Evolutionary conservation across 2,113 vertebrate species (phyloP).

Genomic region (Scolopax mira): DNA sequence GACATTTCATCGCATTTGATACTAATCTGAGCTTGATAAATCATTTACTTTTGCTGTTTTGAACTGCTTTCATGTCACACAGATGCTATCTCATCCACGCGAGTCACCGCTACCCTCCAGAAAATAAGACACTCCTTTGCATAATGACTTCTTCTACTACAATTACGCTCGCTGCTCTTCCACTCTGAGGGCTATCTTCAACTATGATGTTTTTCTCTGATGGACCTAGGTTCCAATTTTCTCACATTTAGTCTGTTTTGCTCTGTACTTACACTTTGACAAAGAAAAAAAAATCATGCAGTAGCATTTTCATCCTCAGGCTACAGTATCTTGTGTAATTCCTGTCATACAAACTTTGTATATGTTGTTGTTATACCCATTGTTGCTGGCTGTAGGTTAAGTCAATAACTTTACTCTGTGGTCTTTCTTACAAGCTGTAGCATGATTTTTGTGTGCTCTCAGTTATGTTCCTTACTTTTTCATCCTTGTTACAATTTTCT

Average conservation of each 20-base stretch:
- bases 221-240: not conserved
- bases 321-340: not conserved
- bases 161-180: not conserved
- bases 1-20: not conserved
- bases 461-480: not conserved
- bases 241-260: not conserved
- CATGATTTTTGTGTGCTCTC: not conserved
- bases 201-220: not conserved
- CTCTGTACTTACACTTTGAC: not conserved
- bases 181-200: not conserved
- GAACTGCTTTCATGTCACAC: slow-evolving; percentile 27
- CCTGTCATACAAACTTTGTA: not conserved
- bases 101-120: not conserved
- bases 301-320: not conserved
- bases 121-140: not conserved
- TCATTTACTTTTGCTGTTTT: slow-evolving; percentile 2
- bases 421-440: not conserved
- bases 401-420: not conserved
- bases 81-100: not conserved
- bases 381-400: not conserved
- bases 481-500: not conserved
- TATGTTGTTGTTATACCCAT: not conserved
- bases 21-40: not conserved
- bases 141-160: not conserved
- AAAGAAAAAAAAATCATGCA: not conserved